Conservation (phyloP, 2,888 invertebrate genomes). For the Chrysina gloriosa region DNA sequence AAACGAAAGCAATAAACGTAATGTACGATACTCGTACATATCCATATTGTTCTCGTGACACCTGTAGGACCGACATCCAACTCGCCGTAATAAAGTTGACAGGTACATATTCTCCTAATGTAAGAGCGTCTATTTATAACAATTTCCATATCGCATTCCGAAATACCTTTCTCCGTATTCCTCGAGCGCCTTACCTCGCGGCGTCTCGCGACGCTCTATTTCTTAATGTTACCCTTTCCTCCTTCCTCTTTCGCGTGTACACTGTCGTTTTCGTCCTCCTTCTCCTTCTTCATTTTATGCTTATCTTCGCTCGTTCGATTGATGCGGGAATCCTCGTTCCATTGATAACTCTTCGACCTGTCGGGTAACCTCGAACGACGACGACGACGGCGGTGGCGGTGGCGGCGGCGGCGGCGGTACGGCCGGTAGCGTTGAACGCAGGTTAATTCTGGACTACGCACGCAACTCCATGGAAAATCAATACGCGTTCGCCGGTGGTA, state of each 20-base stretch:
- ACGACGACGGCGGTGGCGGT: not conserved
- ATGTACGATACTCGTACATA: not conserved
- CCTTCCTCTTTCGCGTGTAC: not conserved
- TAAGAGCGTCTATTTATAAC: conserved; percentile 23
- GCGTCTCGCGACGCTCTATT: not conserved
- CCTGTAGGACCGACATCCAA: not conserved
- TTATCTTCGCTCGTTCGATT: not conserved
- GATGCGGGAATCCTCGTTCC: not conserved
- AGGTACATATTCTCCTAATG: conserved; percentile 22
- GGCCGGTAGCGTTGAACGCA: conserved; percentile 11
- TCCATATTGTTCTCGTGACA: not conserved
- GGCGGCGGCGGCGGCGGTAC: not conserved
- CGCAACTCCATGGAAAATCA: conserved; percentile 35
- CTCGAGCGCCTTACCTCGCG: not conserved
- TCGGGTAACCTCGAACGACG: not conserved
- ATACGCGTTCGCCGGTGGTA: not conserved
- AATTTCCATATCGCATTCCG: conserved; percentile 24
- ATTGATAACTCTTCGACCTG: conserved; percentile 24
- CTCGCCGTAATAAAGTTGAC: not conserved
- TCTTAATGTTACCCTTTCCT: not conserved
- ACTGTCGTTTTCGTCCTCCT: not conserved
- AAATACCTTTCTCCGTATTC: not conserved
- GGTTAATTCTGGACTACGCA: conserved; percentile 35
- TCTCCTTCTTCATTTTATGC: not conserved
- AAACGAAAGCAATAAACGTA: conserved; percentile 2